Percentiles rank a stretch among this genome's conserved stretches.
Conservation (phyloP, 1,140 invertebrate genomes). For the Monomorium pharaonis region DNA sequence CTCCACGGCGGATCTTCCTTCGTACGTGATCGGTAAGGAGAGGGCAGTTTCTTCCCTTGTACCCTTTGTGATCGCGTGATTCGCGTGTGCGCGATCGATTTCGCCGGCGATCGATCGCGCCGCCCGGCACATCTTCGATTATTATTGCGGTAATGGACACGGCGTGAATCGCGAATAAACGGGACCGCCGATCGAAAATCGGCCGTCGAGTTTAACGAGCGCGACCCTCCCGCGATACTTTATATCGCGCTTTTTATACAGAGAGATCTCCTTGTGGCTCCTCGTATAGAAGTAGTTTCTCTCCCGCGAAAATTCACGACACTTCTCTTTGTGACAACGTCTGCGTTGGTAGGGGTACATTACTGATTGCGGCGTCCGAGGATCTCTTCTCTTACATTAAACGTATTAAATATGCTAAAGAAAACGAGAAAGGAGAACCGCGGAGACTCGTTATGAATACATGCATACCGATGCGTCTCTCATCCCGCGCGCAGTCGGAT, state of each 20-base stretch:
- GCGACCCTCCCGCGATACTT: background rate
- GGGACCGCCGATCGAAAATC: background rate
- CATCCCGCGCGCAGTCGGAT: slow-evolving; percentile 56
- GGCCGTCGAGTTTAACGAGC: background rate
- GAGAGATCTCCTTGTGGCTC: background rate
- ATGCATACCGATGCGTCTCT: slow-evolving; percentile 62
- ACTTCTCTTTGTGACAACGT: background rate
- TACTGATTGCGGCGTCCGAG: background rate
- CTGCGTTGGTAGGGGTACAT: background rate
- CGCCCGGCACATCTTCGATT: no score
- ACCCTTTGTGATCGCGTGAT: slow-evolving; percentile 62
- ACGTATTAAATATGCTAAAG: slow-evolving; percentile 16
- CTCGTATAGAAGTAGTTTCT: background rate
- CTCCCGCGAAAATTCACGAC: background rate
- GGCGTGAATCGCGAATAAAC: slow-evolving; percentile 17
- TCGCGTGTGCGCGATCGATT: slow-evolving; percentile 49
- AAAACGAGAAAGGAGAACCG: background rate
- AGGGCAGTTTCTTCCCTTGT: slow-evolving; percentile 43
- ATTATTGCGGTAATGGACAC: slow-evolving; percentile 18
- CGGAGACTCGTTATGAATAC: slow-evolving; percentile 38
- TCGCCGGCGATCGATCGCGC: slow-evolving; percentile 2
- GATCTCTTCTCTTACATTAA: background rate
- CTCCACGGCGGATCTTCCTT: slow-evolving; percentile 54
- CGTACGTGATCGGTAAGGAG: slow-evolving; percentile 74
- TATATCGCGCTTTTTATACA: background rate